Conservation (phyloP, 2,888 invertebrate genomes). For the Acleris cristana region DNA sequence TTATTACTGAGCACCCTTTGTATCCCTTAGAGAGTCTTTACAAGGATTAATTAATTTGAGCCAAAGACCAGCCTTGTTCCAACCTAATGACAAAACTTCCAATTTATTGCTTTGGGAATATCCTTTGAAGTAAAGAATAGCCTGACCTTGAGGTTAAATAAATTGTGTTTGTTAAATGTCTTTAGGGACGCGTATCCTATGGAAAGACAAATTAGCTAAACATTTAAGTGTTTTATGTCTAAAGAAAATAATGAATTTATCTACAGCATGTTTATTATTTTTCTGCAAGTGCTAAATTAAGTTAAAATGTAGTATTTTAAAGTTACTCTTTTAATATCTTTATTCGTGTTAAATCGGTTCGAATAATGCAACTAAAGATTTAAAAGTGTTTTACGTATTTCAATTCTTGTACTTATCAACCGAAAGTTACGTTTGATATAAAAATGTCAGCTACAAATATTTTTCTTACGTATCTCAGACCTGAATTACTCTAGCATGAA, state of each 20-base stretch:
- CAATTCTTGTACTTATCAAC: too few relatives aligned
- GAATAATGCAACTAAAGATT: too few relatives aligned
- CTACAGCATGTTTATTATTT: too few relatives aligned
- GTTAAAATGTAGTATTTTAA: too few relatives aligned
- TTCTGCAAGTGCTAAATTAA: too few relatives aligned
- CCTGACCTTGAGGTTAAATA: not conserved
- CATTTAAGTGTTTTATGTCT: not conserved
- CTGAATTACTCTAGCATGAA: too few relatives aligned
- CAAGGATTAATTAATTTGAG: conserved; percentile 44
- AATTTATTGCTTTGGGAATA: conserved; percentile 20
- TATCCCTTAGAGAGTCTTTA: not conserved
- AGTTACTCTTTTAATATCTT: too few relatives aligned
- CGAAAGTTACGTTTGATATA: too few relatives aligned
- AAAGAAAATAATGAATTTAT: not conserved
- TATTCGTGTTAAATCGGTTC: too few relatives aligned
- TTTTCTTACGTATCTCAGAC: too few relatives aligned
- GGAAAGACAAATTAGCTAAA: not conserved
- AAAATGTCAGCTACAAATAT: too few relatives aligned
- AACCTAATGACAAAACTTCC: conserved; percentile 22
- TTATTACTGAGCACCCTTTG: not conserved
- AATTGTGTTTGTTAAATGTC: conserved; percentile 5
- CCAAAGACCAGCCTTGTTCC: conserved; percentile 38
- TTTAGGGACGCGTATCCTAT: not conserved
- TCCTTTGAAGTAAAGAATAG: not conserved
- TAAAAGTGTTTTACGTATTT: too few relatives aligned